Evolutionary conservation across 1,140 invertebrate genomes (phyloP).

Genomic region (Leguminivora glycinivorella): DNA sequence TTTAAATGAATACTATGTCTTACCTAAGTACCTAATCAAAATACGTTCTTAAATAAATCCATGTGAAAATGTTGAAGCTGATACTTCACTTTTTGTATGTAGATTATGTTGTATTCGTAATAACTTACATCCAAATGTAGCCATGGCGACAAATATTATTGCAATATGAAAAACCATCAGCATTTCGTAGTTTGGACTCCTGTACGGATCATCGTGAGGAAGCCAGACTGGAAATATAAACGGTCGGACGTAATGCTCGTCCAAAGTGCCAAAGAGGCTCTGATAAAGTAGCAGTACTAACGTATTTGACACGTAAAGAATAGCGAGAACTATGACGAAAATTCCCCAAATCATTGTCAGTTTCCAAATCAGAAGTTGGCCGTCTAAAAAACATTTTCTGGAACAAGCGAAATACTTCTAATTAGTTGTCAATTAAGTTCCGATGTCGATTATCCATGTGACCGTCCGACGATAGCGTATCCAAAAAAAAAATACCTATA

Average conservation of each 20-base stretch:
- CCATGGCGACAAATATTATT: background rate
- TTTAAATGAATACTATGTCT: too few species aligned
- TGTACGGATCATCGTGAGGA: background rate
- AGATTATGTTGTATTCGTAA: background rate
- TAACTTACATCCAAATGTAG: background rate
- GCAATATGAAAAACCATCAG: background rate
- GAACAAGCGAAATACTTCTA: background rate
- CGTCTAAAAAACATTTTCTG: background rate
- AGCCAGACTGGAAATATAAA: background rate
- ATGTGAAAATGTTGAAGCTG: too few species aligned
- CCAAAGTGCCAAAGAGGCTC: background rate
- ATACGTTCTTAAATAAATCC: too few species aligned
- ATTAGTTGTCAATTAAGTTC: background rate
- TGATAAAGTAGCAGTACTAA: background rate
- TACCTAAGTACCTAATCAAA: too few species aligned
- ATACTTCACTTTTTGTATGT: too few species aligned
- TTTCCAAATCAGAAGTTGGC: background rate
- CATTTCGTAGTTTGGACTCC: conserved; percentile 1
- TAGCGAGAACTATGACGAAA: background rate
- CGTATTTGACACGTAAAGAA: background rate
- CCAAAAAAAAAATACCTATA: too few species aligned
- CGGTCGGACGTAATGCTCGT: background rate
- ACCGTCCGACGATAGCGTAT: too few species aligned
- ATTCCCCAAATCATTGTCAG: background rate
- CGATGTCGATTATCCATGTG: background rate